Evolutionary conservation across 2,113 vertebrate genomes (phyloP).

Genomic region (Oxygymnocypris stewartii): DNA sequence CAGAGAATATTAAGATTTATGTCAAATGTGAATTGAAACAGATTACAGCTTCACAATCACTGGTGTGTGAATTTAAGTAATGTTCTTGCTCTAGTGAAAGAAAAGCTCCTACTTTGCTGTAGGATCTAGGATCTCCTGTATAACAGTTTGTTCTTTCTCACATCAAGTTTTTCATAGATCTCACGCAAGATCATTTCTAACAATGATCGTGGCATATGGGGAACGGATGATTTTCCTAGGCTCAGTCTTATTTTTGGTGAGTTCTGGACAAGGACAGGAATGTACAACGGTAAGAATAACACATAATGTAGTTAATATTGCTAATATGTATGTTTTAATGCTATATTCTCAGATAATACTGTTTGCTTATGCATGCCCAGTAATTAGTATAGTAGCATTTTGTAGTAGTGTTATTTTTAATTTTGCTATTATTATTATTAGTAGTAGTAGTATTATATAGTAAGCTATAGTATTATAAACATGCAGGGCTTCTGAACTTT

Average conservation of each 20-base stretch:
- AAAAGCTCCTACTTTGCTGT: not conserved
- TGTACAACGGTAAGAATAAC: conserved; percentile 31
- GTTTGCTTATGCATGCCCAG: not conserved
- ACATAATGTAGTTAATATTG: not conserved
- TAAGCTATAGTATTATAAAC: not conserved
- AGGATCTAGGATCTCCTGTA: not conserved
- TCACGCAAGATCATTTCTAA: not conserved
- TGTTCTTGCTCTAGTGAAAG: not conserved
- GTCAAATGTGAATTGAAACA: not conserved
- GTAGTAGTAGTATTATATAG: no score
- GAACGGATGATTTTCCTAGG: not conserved
- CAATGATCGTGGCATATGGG: not conserved
- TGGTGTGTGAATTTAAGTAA: not conserved
- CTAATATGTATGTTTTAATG: not conserved
- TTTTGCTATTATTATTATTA: not conserved
- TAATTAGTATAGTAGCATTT: not conserved
- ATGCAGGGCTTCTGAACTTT: not conserved
- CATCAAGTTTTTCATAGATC: not conserved
- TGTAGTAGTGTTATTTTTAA: not conserved
- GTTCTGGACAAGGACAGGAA: conserved; percentile 29
- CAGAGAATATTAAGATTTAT: no score
- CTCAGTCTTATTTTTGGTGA: conserved; percentile 19
- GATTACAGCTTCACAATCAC: not conserved
- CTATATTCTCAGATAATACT: not conserved
- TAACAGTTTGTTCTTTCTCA: not conserved